Conservation (phyloP, 2,797 vertebrate species). For the Myotis findleyi region DNA sequence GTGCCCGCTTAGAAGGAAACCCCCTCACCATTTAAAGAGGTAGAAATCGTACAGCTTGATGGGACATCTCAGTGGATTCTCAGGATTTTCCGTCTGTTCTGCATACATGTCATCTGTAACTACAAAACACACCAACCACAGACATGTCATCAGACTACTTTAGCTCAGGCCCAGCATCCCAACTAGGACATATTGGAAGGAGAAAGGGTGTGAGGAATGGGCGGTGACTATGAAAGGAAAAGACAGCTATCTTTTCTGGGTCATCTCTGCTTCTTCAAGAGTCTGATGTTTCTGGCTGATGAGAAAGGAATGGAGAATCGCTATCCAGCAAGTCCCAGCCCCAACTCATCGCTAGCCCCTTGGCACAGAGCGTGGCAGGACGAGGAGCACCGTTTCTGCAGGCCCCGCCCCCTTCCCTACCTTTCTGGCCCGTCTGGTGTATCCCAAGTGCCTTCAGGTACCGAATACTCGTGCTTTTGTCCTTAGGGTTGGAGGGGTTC, state of each 20-base stretch:
- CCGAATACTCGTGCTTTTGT: slow-evolving; percentile 98
- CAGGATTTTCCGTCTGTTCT: slow-evolving; percentile 96
- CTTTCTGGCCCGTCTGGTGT: slow-evolving; percentile 97
- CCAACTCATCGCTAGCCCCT: slow-evolving; percentile 26
- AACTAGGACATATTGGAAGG: background rate
- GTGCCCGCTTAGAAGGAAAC: background rate
- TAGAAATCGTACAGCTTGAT: slow-evolving; percentile 99
- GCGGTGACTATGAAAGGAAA: background rate
- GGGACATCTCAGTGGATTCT: slow-evolving; percentile 97
- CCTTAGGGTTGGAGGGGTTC: slow-evolving; percentile 98
- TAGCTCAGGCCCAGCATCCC: background rate
- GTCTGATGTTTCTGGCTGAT: background rate
- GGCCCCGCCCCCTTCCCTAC: slow-evolving; percentile 83
- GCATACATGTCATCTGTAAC: slow-evolving; percentile 99
- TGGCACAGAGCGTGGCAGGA: background rate
- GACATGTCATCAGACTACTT: slow-evolving; percentile 71
- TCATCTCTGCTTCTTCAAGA: background rate
- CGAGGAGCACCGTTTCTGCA: background rate
- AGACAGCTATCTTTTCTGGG: background rate
- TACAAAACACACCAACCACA: slow-evolving; percentile 82
- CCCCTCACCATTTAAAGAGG: slow-evolving; percentile 99
- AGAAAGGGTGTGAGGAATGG: background rate
- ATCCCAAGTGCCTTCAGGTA: slow-evolving; percentile 95
- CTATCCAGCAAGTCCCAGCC: slow-evolving; percentile 47
- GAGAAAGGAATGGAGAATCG: background rate